phyloP scores from a whole-genome alignment of 2,113 vertebrate species.

The Osmerus eperlanus region DNA sequence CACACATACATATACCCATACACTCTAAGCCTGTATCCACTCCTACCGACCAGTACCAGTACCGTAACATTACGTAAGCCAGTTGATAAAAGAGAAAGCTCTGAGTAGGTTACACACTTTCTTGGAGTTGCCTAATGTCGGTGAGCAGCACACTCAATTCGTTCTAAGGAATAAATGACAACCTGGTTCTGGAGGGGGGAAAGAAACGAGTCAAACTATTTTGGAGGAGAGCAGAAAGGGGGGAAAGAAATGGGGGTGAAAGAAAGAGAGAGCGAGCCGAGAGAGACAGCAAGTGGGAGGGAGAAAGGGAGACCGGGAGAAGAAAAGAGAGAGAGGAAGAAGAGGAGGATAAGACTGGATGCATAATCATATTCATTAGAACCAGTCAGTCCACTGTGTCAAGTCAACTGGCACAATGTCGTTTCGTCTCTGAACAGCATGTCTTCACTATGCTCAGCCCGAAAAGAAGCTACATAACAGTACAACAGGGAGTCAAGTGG shows the following conservation, averaged over 20 bases:
- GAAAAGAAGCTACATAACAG: constrained; percentile 5
- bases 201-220: not conserved
- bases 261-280: constrained; percentile 1
- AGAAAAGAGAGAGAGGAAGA: constrained; percentile 6
- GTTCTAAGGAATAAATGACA: not conserved
- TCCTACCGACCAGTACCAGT: not conserved
- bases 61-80: not conserved
- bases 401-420: constrained; percentile 31
- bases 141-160: too few species aligned
- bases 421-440: constrained; percentile 23
- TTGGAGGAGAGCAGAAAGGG: not conserved
- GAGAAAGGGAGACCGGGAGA: not conserved
- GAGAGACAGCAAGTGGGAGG: not conserved
- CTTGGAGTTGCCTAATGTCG: not conserved
- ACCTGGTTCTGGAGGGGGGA: not conserved
- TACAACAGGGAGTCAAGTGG: too few species aligned
- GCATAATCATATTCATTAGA: constrained; percentile 37
- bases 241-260: constrained; percentile 6
- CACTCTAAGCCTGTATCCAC: not conserved
- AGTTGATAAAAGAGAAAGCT: not conserved
- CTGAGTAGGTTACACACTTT: not conserved
- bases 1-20: not conserved
- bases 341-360: not conserved
- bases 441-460: not conserved
- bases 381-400: constrained; percentile 27